Conservation (phyloP, 2,888 invertebrate genomes). For the Epinotia bilunana region DNA sequence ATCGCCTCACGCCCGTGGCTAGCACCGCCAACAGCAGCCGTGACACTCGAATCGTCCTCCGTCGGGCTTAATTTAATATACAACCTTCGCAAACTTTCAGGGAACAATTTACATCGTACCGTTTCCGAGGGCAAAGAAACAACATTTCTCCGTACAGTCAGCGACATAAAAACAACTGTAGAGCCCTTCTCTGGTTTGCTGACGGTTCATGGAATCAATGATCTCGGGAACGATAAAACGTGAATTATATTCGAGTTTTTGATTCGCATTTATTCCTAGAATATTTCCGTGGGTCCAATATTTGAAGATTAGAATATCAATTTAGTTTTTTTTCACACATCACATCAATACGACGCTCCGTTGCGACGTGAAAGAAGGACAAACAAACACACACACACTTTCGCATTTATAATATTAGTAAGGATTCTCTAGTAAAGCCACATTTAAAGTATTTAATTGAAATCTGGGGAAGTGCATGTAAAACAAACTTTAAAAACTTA, state of each 20-base stretch:
- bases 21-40: conserved; percentile 38
- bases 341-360: too few species aligned
- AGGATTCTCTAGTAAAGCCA: too few species aligned
- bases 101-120: conserved; percentile 60
- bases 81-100: conserved; percentile 58
- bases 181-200: conserved; percentile 33
- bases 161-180: conserved; percentile 42
- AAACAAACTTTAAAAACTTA: too few species aligned
- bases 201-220: conserved; percentile 2
- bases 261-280: background rate
- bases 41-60: conserved; percentile 52
- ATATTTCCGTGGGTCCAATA: background rate
- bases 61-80: conserved; percentile 60
- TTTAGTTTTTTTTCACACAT: too few species aligned
- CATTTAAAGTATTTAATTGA: too few species aligned
- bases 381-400: too few species aligned
- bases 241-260: background rate
- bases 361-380: too few species aligned
- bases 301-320: too few species aligned
- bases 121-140: conserved; percentile 52
- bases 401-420: too few species aligned
- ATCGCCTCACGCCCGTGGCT: conserved; percentile 16
- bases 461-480: too few species aligned
- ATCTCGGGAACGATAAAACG: background rate
- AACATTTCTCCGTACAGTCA: conserved; percentile 34